Conservation (phyloP, 2,797 vertebrate genomes). For the Diceros bicornis region DNA sequence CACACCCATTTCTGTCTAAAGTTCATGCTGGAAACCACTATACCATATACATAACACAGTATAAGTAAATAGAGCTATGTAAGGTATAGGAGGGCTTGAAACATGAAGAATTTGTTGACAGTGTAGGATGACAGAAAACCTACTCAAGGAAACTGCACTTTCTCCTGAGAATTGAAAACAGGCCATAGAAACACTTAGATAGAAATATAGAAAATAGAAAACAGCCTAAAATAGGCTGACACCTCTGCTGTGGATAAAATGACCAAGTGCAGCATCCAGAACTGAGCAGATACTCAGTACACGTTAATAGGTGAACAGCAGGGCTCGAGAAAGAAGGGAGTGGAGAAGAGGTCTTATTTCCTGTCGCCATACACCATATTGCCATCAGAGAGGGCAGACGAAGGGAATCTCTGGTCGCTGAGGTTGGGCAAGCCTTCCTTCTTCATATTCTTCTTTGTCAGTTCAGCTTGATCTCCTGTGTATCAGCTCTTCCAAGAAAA, state of each 20-base stretch:
- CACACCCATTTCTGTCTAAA: not conserved
- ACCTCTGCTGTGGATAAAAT: not conserved
- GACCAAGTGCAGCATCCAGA: not conserved
- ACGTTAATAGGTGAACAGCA: too few species aligned
- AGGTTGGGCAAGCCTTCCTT: not conserved
- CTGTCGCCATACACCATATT: accelerated
- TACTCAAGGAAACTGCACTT: not conserved
- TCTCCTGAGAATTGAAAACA: not conserved
- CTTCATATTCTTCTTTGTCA: not conserved
- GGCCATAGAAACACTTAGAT: not conserved
- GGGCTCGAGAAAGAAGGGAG: too few species aligned
- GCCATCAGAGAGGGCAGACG: not conserved
- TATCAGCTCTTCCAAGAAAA: not conserved
- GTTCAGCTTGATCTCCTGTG: not conserved
- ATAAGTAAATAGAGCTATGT: not conserved
- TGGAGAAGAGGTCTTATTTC: not conserved
- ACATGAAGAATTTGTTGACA: not conserved
- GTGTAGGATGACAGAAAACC: not conserved
- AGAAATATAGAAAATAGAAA: too few species aligned
- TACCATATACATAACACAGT: not conserved
- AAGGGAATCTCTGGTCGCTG: too few species aligned
- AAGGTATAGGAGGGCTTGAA: not conserved
- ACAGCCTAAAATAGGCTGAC: not conserved
- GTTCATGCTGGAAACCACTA: not conserved
- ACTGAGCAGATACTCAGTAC: not conserved